Evolutionary conservation across 2,888 invertebrate genomes (phyloP).

Genomic region (Neoascia interrupta): DNA sequence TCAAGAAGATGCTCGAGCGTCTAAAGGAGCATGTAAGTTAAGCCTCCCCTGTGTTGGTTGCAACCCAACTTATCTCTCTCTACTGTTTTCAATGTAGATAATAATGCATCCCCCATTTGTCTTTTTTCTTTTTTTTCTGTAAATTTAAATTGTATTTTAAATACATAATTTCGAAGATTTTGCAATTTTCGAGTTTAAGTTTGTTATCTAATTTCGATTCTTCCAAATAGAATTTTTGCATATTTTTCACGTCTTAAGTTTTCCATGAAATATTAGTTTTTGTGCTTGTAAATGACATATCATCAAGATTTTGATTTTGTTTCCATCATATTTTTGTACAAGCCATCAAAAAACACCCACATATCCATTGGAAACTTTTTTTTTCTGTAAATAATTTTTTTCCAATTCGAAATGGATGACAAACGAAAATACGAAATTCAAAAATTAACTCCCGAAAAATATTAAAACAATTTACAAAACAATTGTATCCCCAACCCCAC

Average conservation of each 20-base stretch:
- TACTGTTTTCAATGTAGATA: conserved; percentile 33
- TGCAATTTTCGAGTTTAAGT: conserved; percentile 59
- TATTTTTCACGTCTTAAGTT: not conserved
- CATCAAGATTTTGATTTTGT: conserved; percentile 26
- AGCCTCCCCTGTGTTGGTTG: not conserved
- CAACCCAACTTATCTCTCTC: not conserved
- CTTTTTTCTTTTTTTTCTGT: conserved; percentile 41
- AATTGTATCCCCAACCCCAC: not conserved
- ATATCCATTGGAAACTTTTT: not conserved
- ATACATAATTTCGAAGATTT: conserved; percentile 21
- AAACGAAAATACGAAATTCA: conserved; percentile 59
- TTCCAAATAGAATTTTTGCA: conserved; percentile 1
- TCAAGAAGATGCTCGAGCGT: conserved; percentile 93
- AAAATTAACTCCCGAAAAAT: conserved; percentile 28
- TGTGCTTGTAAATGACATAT: conserved; percentile 38
- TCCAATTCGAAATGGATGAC: conserved; percentile 54
- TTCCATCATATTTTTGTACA: not conserved
- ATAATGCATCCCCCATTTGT: conserved; percentile 54
- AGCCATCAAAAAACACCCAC: not conserved
- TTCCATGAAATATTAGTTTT: not conserved
- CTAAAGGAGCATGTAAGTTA: conserved; percentile 93
- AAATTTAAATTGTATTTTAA: conserved; percentile 45
- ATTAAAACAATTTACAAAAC: conserved; percentile 6
- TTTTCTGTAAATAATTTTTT: not conserved
- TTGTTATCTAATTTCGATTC: conserved; percentile 62